These are phyloP conservation scores for Oscheius myriophilus DNA, from an alignment of 2,888 invertebrate genomes.

Conservation along the genomic window DNA sequence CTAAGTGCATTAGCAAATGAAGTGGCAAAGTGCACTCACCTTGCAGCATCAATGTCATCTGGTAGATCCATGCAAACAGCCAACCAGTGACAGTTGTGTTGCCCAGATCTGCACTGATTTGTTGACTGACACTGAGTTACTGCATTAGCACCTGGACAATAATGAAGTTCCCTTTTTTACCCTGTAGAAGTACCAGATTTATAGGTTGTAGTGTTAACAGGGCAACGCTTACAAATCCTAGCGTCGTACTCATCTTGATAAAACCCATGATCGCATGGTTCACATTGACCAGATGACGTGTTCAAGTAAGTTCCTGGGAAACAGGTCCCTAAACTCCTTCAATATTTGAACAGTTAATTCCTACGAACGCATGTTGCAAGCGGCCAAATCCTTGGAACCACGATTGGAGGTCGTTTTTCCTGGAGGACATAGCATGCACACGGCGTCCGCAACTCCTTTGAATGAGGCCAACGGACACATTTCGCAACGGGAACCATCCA, in stretches of 20 bases:
- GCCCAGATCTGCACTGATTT: constrained; percentile 52
- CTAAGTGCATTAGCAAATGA: no score
- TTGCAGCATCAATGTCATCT: constrained; percentile 48
- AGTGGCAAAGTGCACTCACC: no score
- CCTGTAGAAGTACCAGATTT: constrained; percentile 17
- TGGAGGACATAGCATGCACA: constrained; percentile 57
- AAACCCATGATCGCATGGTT: constrained; percentile 45
- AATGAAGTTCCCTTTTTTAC: not conserved
- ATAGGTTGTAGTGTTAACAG: constrained; percentile 50
- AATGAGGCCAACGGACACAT: constrained; percentile 53
- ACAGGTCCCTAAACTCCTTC: constrained; percentile 41
- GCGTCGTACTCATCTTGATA: constrained; percentile 53
- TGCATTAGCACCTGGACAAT: constrained; percentile 36
- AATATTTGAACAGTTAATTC: constrained; percentile 15
- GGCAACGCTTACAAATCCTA: constrained; percentile 49
- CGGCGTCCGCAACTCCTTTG: constrained; percentile 42
- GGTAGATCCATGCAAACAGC: constrained; percentile 58
- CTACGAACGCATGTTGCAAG: constrained; percentile 43
- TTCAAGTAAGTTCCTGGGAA: constrained; percentile 53
- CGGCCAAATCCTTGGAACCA: constrained; percentile 41
- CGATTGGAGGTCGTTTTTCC: constrained; percentile 48
- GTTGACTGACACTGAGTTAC: constrained; percentile 53
- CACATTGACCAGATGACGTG: constrained; percentile 39
- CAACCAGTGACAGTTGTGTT: constrained; percentile 57
- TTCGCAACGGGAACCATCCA: constrained; percentile 45